Evolutionary conservation across 1,140 invertebrate genomes (phyloP).

Genomic region (Drosophila jambulina): DNA sequence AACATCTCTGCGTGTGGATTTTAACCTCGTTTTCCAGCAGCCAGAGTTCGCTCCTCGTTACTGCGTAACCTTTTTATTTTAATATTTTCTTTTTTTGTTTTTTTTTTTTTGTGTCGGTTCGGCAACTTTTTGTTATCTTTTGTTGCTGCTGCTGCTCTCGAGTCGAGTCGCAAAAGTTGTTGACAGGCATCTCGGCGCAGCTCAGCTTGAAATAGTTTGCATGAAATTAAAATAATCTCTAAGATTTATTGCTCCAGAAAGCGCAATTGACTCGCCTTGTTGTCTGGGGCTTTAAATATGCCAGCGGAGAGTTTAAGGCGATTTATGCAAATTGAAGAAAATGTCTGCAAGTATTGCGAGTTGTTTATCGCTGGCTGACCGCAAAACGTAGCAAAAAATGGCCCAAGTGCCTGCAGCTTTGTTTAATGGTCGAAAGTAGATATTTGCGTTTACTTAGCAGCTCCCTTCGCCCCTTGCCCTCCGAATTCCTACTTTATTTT

Average conservation of each 20-base stretch:
- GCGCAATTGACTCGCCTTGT: slow-evolving; percentile 53
- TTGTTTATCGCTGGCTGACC: slow-evolving; percentile 36
- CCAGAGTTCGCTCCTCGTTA: slow-evolving; percentile 33
- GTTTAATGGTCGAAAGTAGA: slow-evolving; percentile 66
- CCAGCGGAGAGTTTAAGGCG: slow-evolving; percentile 20
- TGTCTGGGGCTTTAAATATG: slow-evolving; percentile 45
- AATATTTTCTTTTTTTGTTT: slow-evolving; percentile 17
- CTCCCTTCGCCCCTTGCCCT: background rate
- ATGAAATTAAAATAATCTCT: slow-evolving; percentile 81
- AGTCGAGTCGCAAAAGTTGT: slow-evolving; percentile 68
- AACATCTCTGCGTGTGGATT: slow-evolving; percentile 54
- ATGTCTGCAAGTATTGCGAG: slow-evolving; percentile 13
- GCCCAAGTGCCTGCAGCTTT: slow-evolving; percentile 55
- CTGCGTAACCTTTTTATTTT: slow-evolving; percentile 16
- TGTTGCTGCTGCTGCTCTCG: slow-evolving; percentile 55
- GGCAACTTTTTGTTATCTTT: slow-evolving; percentile 66
- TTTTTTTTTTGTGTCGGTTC: slow-evolving; percentile 23
- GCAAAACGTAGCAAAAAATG: slow-evolving; percentile 54
- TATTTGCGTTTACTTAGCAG: slow-evolving; percentile 70
- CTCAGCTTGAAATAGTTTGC: slow-evolving; percentile 75
- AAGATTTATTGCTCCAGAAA: slow-evolving; percentile 76
- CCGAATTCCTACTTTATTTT: slow-evolving; percentile 6
- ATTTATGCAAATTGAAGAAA: slow-evolving; percentile 47
- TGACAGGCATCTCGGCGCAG: slow-evolving; percentile 70
- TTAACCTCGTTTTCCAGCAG: slow-evolving; percentile 60